phyloP scores from a whole-genome alignment of 2,888 invertebrate genomes.

The Nemoura dubitans region DNA sequence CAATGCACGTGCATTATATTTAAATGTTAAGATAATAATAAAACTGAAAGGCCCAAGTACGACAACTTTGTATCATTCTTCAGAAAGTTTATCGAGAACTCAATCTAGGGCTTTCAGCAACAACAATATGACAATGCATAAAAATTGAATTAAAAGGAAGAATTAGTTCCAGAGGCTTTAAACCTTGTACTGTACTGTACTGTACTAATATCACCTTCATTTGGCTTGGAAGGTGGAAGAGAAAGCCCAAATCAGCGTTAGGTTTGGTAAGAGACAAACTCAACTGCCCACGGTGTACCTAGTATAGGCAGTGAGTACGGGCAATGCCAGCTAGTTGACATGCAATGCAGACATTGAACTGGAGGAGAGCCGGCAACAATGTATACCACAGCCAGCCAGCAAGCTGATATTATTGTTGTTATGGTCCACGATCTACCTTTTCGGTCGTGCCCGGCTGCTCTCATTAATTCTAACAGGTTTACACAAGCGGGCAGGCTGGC shows the following conservation, averaged over 20 bases:
- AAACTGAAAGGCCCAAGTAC: too few relatives aligned
- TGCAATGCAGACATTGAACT: conserved; percentile 7
- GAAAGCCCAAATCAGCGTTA: conserved; percentile 1
- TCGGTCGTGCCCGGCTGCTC: conserved; percentile 5
- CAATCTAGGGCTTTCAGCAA: too few relatives aligned
- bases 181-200: not conserved
- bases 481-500: not conserved
- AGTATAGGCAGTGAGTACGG: not conserved
- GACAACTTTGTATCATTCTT: too few relatives aligned
- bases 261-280: not conserved
- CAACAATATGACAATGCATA: too few relatives aligned
- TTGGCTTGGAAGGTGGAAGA: not conserved
- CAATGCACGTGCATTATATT: too few relatives aligned
- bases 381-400: not conserved
- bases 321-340: not conserved
- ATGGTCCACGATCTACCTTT: conserved; percentile 12
- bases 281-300: not conserved
- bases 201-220: conserved; percentile 7
- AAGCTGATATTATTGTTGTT: conserved; percentile 1
- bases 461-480: conserved; percentile 12
- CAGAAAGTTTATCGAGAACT: too few relatives aligned
- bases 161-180: not conserved
- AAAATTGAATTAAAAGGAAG: not conserved
- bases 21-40: too few relatives aligned
- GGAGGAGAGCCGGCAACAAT: not conserved